Evolutionary conservation across 2,797 vertebrate species (phyloP), one percentile per base, ranked within the genome.

Genomic region (Etheostoma perlongum): DNA sequence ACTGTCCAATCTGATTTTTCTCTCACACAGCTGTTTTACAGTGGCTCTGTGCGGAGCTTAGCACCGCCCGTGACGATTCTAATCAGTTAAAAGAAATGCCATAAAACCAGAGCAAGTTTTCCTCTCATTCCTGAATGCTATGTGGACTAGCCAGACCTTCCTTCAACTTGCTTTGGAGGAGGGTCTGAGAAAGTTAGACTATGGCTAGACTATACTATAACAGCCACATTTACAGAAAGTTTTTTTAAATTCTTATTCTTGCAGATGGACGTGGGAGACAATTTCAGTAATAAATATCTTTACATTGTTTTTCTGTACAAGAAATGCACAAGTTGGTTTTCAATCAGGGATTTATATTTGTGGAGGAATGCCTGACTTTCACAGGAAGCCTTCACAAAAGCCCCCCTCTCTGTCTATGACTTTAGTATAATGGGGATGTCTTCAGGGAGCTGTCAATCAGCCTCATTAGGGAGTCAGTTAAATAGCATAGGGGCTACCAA

Each of bases 371-470:
- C 51, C 57, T 59, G 16, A 64, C 72, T 75, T 69, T 59, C 57
- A 55, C 46, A 61, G 75, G 81, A 84, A 76, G 10, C 10, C 30
- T 30, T 30, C 30, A 30, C 5, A 11, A 9, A 40, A 40, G 60
- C 61, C 30, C 40, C 72, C 58, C 62, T 42, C 58, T 57, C 23
- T 48, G 4, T 33, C 30, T 30, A 72, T 85, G 66, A 67, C 49
- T 55, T 44, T 59, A 58, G 46, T 21, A n/a, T 81, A 83, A 84
- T 79, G 67, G 65, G 48, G 40, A 79, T 75, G 77, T 89, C 84
- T 85, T 81, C 54, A 49, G 85, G 79, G 83, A 89, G 66, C 76
- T 73, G 78, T 92, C 87, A 78, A 36, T 87, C 76, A 73, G 2
- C 44, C 65, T 74, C 70, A n/a, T 2, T 46, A 42, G 78, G 67